Percentiles rank a stretch among this genome's conserved stretches.
Evolutionary conservation across 2,888 invertebrate species (phyloP).

Genomic region (Spilarctia lutea): DNA sequence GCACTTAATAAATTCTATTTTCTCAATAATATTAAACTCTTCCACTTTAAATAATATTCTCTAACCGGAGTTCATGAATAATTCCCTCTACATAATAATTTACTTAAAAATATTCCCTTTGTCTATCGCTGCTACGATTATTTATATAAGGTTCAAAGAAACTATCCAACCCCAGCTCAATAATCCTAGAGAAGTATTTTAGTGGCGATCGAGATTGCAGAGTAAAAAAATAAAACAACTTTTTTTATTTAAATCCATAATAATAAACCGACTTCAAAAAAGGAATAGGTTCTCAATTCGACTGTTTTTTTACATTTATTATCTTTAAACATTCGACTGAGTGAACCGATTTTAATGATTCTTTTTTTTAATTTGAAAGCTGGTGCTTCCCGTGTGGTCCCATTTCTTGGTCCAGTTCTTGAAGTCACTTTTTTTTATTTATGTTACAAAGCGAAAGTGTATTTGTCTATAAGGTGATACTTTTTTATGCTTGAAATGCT

Average conservation of each 20-base stretch:
- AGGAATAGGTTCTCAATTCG: no score
- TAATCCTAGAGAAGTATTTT: conserved; percentile 15
- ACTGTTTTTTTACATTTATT: no score
- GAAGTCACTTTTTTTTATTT: no score
- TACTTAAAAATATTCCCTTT: conserved; percentile 29
- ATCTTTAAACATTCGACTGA: no score
- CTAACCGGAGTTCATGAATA: conserved; percentile 39
- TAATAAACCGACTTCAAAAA: no score
- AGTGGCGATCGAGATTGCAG: not conserved
- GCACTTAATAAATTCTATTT: not conserved
- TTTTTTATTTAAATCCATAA: not conserved
- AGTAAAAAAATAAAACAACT: not conserved
- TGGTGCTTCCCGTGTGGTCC: no score
- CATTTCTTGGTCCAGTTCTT: no score
- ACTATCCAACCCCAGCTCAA: conserved; percentile 30
- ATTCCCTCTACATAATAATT: conserved; percentile 34
- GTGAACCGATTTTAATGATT: no score
- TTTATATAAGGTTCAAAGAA: conserved; percentile 14
- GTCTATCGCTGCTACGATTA: conserved; percentile 5
- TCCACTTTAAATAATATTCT: conserved; percentile 31
- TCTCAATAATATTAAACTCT: not conserved
- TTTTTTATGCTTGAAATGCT: no score
- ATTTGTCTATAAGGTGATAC: no score
- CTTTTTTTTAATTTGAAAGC: no score
- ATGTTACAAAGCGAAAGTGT: not conserved